A percentile compares a stretch with the other conserved stretches of the same genome.
Conservation (phyloP, 2,888 invertebrate genomes). For the Acleris literana region DNA sequence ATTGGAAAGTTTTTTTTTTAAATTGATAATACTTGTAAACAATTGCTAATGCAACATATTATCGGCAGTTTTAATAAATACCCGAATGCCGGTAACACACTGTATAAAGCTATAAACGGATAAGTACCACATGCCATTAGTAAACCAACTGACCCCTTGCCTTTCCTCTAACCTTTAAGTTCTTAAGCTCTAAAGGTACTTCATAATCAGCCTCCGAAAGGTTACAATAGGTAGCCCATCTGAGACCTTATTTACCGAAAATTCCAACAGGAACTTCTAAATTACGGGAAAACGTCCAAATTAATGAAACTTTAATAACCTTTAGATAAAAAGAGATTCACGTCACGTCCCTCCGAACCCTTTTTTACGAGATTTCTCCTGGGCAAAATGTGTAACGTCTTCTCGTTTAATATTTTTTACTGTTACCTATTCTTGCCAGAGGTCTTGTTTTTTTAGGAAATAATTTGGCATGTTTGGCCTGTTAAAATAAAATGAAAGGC, state of each 20-base stretch:
- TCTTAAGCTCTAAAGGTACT: constrained; percentile 1
- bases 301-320: constrained; percentile 28
- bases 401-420: constrained; percentile 15
- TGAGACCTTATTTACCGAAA: constrained; percentile 10
- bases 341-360: constrained; percentile 66
- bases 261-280: constrained; percentile 15
- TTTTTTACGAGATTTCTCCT: constrained; percentile 24
- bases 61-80: no score
- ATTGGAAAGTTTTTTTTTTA: no score
- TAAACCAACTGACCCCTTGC: not conserved
- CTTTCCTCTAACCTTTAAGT: constrained; percentile 5
- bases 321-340: constrained; percentile 53
- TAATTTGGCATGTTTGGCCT: not conserved
- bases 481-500: not conserved
- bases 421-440: constrained; percentile 6
- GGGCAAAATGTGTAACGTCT: constrained; percentile 15
- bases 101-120: not conserved
- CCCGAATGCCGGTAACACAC: no score
- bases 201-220: constrained; percentile 1
- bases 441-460: not conserved
- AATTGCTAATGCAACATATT: no score
- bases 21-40: no score
- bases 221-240: not conserved
- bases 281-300: constrained; percentile 18
- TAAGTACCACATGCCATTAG: not conserved